Evolutionary conservation across 2,797 vertebrate genomes (phyloP).

Genomic region (Emydoidea blandingii): DNA sequence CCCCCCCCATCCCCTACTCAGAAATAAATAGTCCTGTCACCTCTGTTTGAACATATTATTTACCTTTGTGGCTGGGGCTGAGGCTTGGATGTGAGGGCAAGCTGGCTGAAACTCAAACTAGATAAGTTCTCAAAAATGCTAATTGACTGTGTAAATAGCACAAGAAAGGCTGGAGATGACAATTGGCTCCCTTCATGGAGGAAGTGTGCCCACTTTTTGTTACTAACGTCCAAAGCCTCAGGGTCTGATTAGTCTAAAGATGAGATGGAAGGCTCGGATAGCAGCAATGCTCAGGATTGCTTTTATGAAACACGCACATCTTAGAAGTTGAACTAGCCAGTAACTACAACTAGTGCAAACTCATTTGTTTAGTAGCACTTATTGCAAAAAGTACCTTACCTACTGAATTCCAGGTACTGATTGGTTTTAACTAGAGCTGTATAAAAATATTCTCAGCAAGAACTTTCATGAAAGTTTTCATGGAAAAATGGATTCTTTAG

Average conservation of each 20-base stretch:
- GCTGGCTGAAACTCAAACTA: neutral
- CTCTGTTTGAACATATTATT: neutral
- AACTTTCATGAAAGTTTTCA: neutral
- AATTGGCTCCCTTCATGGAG: neutral
- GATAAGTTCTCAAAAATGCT: neutral
- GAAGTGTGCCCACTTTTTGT: neutral
- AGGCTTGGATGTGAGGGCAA: neutral
- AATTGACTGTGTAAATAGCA: neutral
- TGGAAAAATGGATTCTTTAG: neutral
- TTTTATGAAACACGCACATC: rapidly evolving
- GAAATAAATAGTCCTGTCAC: neutral
- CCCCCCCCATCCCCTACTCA: neutral
- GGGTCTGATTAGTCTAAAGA: rapidly evolving
- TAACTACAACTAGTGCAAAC: neutral
- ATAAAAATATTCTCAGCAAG: neutral
- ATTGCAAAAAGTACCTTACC: neutral
- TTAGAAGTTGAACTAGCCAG: rapidly evolving
- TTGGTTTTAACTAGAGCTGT: neutral
- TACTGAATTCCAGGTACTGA: neutral
- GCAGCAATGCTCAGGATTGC: neutral
- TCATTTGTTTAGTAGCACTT: neutral
- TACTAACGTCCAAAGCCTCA: neutral
- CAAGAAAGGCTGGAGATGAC: neutral
- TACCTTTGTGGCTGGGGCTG: neutral
- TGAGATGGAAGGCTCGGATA: rapidly evolving